These are phyloP conservation scores for Cryptocephalus moraei DNA, from an alignment of 2,888 invertebrate genomes.

Conservation along the genomic window DNA sequence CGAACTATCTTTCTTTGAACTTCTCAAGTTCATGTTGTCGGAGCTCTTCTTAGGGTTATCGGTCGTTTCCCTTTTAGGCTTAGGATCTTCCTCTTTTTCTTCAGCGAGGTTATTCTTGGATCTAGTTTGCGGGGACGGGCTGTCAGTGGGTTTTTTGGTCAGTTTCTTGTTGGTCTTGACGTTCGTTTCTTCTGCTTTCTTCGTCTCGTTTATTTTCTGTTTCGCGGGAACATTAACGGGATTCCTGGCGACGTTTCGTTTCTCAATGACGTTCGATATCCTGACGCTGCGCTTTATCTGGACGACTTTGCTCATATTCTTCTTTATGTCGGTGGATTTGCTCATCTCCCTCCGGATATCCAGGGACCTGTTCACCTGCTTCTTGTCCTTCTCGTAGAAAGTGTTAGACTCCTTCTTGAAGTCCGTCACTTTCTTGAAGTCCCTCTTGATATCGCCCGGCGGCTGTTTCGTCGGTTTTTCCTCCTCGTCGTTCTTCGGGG, in stretches of 20 bases:
- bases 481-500: slow-evolving; percentile 5
- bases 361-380: slow-evolving; percentile 14
- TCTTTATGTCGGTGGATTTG: slow-evolving; percentile 22
- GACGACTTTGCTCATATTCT: slow-evolving; percentile 7
- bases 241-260: slow-evolving; percentile 1
- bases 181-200: slow-evolving; percentile 4
- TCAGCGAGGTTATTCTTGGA: too few relatives aligned
- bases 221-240: too few relatives aligned
- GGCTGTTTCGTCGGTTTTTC: background rate
- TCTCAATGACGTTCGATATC: slow-evolving; percentile 7
- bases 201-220: background rate
- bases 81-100: slow-evolving; percentile 1
- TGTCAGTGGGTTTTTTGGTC: background rate
- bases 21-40: too few relatives aligned
- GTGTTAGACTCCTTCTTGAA: slow-evolving; percentile 13
- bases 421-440: slow-evolving; percentile 18
- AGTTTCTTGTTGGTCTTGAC: slow-evolving; percentile 6
- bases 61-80: slow-evolving; percentile 2
- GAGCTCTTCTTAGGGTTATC: background rate
- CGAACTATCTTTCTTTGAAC: background rate
- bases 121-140: too few relatives aligned
- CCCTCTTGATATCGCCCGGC: slow-evolving; percentile 9
- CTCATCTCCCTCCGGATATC: slow-evolving; percentile 30
- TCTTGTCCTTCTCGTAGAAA: slow-evolving; percentile 10
- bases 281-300: slow-evolving; percentile 6